Evolutionary conservation across 2,888 invertebrate species (phyloP), one percentile per base, ranked within the genome.

Genomic region (Pristionchus arcanus): DNA sequence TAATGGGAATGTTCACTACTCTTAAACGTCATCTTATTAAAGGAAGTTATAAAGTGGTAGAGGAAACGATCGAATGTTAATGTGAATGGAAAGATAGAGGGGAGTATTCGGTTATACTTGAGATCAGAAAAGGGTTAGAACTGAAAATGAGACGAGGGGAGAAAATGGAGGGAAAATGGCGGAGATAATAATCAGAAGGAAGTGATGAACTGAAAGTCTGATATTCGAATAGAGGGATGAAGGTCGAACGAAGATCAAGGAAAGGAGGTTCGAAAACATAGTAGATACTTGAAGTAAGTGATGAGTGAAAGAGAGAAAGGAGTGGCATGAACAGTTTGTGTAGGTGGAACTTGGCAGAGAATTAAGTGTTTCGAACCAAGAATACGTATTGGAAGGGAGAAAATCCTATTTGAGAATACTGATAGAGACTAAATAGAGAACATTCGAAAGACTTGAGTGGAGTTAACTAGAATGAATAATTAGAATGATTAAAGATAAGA

Each of bases 11-110:
- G 81, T 15, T 42, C 81, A 11, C 37, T n/a, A 49, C 81, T 53
- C 81, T 81, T 9, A 49, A n/a, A 81, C 81, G 81, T 81, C 81
- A 81, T 81, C n/a, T 49, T 49, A 81, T 81, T 42, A 81, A 28
- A 81, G 28, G 81, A 74, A 81, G 81, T 81, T 81, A 81, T 81
- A 81, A 53, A 81, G 49, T 81, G 81, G 2, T 81, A 19, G 49
- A 53, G 21, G 42, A n/a, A 25, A 81, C 63, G 63, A 28, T 81
- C 21, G 74, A 42, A 28, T n/a, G 28, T 42, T 53, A 81, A 81
- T 28, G 81, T 49, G 49, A 81, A 77, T 81, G 42, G 28, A 53
- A 28, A 53, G 2, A 81, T 21, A 9, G 63, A n/a, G 21, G 63
- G 63, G 63, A 63, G 63, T 63, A 63, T 31, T 71, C 34, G 15